Conservation (phyloP, 2,797 vertebrate genomes). For the Acrocephalus scirpaceus region DNA sequence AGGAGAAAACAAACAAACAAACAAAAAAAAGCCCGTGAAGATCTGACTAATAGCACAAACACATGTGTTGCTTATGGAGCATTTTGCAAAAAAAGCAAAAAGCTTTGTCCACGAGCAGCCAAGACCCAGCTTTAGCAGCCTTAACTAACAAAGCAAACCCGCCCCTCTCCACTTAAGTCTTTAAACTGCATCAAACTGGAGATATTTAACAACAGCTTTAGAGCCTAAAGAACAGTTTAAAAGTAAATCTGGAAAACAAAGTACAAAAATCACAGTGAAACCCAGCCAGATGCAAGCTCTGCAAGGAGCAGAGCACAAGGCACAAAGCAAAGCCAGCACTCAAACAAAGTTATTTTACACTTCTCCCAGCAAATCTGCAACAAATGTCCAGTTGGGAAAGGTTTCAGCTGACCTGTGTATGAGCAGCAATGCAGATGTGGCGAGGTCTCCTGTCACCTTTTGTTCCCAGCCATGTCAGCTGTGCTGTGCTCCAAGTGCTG, state of each 20-base stretch:
- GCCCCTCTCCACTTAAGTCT: not conserved
- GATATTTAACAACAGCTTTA: not conserved
- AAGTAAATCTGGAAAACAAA: conserved; percentile 7
- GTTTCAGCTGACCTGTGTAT: conserved; percentile 33
- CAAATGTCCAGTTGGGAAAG: not conserved
- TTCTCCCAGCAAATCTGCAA: not conserved
- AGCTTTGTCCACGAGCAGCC: conserved; percentile 14
- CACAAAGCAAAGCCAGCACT: conserved; percentile 17
- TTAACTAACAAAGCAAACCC: conserved; percentile 22
- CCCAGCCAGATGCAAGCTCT: not conserved
- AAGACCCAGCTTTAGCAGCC: not conserved
- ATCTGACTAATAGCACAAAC: conserved; percentile 3
- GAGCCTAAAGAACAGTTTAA: not conserved
- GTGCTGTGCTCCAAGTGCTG: conserved; percentile 49
- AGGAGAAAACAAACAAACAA: not conserved
- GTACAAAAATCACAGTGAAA: not conserved
- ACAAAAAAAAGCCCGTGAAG: not conserved
- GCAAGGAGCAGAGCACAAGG: not conserved
- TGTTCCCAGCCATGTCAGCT: conserved; percentile 64
- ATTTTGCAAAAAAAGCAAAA: not conserved
- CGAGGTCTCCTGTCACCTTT: conserved; percentile 53
- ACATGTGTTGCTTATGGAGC: not conserved
- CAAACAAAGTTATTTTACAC: not conserved
- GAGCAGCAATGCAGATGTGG: conserved; percentile 5
- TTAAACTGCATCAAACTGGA: not conserved